Evolutionary conservation across 1,140 invertebrate species (phyloP).

Genomic region (Propsilocerus akamusi): DNA sequence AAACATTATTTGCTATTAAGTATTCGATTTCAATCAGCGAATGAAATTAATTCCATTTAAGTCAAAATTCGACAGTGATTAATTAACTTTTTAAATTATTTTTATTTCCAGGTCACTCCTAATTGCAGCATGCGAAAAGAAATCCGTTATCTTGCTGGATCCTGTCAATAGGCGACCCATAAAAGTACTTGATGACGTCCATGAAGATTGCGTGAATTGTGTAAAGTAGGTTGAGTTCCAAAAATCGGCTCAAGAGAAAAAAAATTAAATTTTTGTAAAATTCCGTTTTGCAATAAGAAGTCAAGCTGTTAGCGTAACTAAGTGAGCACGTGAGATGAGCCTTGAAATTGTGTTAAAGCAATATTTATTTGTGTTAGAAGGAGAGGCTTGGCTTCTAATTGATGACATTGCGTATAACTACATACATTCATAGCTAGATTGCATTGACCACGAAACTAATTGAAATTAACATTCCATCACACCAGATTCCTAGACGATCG

Average conservation of each 20-base stretch:
- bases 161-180: constrained; percentile 59
- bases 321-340: background rate
- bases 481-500: constrained; percentile 71
- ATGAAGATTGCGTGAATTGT: constrained; percentile 82
- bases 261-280: too few relatives aligned
- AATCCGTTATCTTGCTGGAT: constrained; percentile 76
- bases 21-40: too few relatives aligned
- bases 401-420: constrained; percentile 9
- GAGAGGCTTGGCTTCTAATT: constrained; percentile 8
- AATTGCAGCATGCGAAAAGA: constrained; percentile 78
- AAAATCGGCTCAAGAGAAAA: too few relatives aligned
- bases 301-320: constrained; percentile 1
- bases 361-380: background rate
- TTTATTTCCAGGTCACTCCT: constrained; percentile 49
- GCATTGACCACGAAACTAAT: background rate
- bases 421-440: background rate
- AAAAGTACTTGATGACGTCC: constrained; percentile 59
- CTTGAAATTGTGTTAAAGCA: background rate
- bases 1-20: too few relatives aligned
- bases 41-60: too few relatives aligned
- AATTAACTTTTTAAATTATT: constrained; percentile 9
- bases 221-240: constrained; percentile 71
- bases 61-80: too few relatives aligned
- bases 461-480: constrained; percentile 11
- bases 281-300: too few relatives aligned